Conservation (phyloP, 2,797 vertebrate species). For the Epinephelus awoara region DNA sequence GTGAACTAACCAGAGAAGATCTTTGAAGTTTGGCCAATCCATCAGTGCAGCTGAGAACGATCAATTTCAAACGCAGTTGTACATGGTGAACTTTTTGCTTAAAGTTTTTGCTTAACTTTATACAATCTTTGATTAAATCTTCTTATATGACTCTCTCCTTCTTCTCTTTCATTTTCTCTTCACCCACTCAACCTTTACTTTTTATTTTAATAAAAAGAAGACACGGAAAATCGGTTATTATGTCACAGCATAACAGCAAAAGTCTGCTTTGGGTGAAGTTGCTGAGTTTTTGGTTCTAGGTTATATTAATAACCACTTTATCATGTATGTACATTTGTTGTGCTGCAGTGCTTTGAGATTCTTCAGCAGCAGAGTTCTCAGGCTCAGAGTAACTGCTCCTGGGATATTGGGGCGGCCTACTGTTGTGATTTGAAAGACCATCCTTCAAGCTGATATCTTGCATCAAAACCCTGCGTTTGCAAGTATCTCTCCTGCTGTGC, state of each 20-base stretch:
- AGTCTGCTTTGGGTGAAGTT: neutral
- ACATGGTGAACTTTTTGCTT: conserved; percentile 6
- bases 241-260: neutral
- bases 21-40: conserved; percentile 31
- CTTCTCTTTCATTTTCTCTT: neutral
- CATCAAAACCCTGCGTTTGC: conserved; percentile 46
- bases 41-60: conserved; percentile 20
- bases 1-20: neutral
- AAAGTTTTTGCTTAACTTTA: neutral
- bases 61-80: conserved; percentile 16
- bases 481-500: conserved; percentile 50
- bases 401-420: neutral
- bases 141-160: neutral
- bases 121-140: conserved; percentile 7
- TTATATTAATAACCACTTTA: no score
- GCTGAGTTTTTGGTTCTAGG: neutral
- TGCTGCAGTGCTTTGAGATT: neutral
- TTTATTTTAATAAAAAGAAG: neutral
- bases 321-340: neutral
- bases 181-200: neutral
- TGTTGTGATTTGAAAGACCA: conserved; percentile 38
- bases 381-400: neutral
- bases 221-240: neutral
- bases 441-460: conserved; percentile 61
- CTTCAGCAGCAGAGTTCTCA: conserved; percentile 15